Base-by-base conservation (phyloP, 2,113 vertebrate genomes). In the Megalops atlanticus region DNA sequence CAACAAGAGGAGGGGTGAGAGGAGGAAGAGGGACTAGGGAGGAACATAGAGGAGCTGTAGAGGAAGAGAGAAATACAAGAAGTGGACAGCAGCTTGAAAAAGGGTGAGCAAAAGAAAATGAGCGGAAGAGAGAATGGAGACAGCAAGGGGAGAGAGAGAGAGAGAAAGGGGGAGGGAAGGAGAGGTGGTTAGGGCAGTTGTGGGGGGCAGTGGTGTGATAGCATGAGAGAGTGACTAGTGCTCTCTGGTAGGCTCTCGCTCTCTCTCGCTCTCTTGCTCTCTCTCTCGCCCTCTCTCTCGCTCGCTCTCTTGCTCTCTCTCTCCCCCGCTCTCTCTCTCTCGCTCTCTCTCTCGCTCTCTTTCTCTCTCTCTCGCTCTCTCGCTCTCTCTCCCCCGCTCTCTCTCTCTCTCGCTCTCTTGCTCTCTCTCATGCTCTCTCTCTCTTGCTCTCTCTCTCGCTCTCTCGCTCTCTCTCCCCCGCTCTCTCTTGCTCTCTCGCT, bases 161-260 rank as follows among this genome's bases (percentile, higher is more conserved):
- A 39, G 58, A 71, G n/a, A 52, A 58, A 40, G 77, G 12, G 54
- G 31, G 40, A n/a, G 49, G 38, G 24, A 36, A 36, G 49, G 2
- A 33, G 33, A 58, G 4, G 72, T 64, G 43, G 40, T 47, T 54
- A 35, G 78, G 68, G 76, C 35, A 45, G 74, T 38, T 0, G 47
- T n/a, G n/a, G n/a, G n/a, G n/a, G n/a, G n/a, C n/a, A n/a, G 15
- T 54, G n/a, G 7, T 8, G 27, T 21, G 33, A 71, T 64, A 21
- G 36, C 21, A 33, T 16, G 58, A 71, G 40, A 39, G 74, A 79
- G 45, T 31, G 74, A 79, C 84, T 86, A 4, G 16, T 52, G 52
- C 76, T 83, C 77, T 87, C 77, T 31, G 47, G 80, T 43, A 76
- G 21, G 39, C 74, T 78, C 68, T 45, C 71, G 74, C n/a, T n/a